Percentiles rank a stretch among this genome's conserved stretches.
These are phyloP conservation scores for Corythoichthys haematopterus DNA, from an alignment of 2,113 vertebrate genomes.

Conservation along the genomic window DNA sequence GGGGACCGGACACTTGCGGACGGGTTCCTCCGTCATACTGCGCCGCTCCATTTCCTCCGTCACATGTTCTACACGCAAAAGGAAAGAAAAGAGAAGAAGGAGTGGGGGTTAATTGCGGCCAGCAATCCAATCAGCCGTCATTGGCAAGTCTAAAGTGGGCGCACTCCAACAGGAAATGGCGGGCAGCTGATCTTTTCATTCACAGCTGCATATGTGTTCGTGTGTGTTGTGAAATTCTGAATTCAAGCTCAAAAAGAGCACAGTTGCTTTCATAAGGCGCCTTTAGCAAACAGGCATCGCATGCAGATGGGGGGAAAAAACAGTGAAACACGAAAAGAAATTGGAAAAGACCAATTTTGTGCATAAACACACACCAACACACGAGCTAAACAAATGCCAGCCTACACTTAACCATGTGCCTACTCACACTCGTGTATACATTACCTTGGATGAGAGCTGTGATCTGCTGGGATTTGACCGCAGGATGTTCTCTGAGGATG, in stretches of 20 bases:
- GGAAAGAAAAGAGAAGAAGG: not conserved
- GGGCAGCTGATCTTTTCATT: slow-evolving; percentile 65
- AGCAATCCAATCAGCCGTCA: slow-evolving; percentile 1
- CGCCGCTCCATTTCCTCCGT: slow-evolving; percentile 76
- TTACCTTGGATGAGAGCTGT: slow-evolving; percentile 90
- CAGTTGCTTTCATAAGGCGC: not conserved
- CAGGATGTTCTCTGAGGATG: slow-evolving; percentile 89
- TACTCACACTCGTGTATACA: not conserved
- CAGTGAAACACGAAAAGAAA: too few relatives aligned
- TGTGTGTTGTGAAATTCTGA: not conserved
- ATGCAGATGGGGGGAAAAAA: too few relatives aligned
- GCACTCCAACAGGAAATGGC: slow-evolving; percentile 61
- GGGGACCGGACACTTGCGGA: slow-evolving; percentile 72
- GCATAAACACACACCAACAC: too few relatives aligned
- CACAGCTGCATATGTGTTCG: slow-evolving; percentile 53
- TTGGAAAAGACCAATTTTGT: too few relatives aligned
- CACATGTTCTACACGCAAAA: slow-evolving; percentile 77
- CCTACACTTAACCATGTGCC: not conserved
- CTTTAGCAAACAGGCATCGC: not conserved
- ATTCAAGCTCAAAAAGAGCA: not conserved
- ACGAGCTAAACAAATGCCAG: too few relatives aligned
- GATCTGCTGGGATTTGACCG: slow-evolving; percentile 93
- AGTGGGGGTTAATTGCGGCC: not conserved
- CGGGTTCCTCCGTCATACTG: slow-evolving; percentile 73
- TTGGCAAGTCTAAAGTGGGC: slow-evolving; percentile 4